Evolutionary conservation across 2,888 invertebrate species (phyloP).

Genomic region (Chymomyza amoena): DNA sequence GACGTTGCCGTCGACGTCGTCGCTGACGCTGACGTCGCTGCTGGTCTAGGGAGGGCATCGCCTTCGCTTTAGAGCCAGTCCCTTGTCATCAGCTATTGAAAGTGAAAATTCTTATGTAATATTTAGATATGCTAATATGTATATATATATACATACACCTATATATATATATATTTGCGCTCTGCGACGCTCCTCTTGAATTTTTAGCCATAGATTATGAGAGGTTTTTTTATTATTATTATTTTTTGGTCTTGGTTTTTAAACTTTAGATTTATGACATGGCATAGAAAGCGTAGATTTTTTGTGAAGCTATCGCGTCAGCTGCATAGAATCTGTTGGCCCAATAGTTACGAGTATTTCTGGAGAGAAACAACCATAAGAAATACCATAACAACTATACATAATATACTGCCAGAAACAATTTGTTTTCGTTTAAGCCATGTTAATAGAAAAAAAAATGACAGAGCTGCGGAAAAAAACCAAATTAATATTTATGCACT

Average conservation of each 20-base stretch:
- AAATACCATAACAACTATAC: not conserved
- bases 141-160: no score
- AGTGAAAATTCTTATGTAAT: constrained; percentile 22
- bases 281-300: constrained; percentile 19
- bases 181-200: constrained; percentile 29
- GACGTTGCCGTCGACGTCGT: not conserved
- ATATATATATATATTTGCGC: not conserved
- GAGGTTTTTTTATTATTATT: constrained; percentile 23
- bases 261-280: constrained; percentile 25
- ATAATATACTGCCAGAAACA: not conserved
- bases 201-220: constrained; percentile 32
- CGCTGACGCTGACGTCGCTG: not conserved
- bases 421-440: not conserved
- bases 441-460: not conserved
- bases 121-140: constrained; percentile 33
- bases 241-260: constrained; percentile 5
- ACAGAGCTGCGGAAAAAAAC: not conserved
- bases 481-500: not conserved
- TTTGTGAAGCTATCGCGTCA: not conserved
- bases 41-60: not conserved
- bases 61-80: not conserved
- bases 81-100: constrained; percentile 1
- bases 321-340: constrained; percentile 1
- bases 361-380: not conserved
- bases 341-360: not conserved